Base-by-base conservation (phyloP, 1,140 invertebrate species). In the Bombus sibiricus region DNA sequence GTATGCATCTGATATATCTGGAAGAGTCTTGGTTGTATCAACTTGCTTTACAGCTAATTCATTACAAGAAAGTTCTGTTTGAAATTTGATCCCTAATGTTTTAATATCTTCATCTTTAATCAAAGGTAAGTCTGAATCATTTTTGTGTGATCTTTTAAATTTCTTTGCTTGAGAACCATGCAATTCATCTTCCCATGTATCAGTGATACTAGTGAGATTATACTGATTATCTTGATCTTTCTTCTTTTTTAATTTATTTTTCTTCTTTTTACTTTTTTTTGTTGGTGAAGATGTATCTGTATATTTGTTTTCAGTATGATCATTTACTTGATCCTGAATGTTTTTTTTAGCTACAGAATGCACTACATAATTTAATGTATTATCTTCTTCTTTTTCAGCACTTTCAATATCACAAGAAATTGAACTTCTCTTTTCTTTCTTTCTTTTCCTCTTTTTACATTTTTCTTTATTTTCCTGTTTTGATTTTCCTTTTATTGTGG, bases 101-200 rank as follows among this genome's bases (percentile, higher is more conserved):
- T 66, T 28, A 34, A 66, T 32, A 57, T 83, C 37, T 62, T 73
- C 22, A 28, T 77, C 15, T 32, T 53, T 18, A 57, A 18, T 32
- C 22, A 8, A 32, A 9, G 57, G 47, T 32, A 71, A 34, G 47
- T 37, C 59, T 53, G 18, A 43, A 64, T 66, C 32, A 32, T 2
- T 66, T 71, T 66, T 75, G 57, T 53, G 64, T 18, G 28, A 85
- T 37, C 22, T 86, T 74, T 80, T 87, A 41, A 62, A 72, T 73
- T 85, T 85, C 43, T 85, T 85, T 73, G 22, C 1, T 34, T 32
- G 1, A 75, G 13, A 28, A 25, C 13, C 22, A 79, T n/a, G 1
- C 13, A 64, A n/a, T 66, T 41, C 18, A 47, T 68, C 69, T 25
- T 74, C 25, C 2, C 37, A 4, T 53, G 4, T 8, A 85, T 37